phyloP scores from a whole-genome alignment of 1,140 invertebrate genomes.

The Drosophila grimshawi region DNA sequence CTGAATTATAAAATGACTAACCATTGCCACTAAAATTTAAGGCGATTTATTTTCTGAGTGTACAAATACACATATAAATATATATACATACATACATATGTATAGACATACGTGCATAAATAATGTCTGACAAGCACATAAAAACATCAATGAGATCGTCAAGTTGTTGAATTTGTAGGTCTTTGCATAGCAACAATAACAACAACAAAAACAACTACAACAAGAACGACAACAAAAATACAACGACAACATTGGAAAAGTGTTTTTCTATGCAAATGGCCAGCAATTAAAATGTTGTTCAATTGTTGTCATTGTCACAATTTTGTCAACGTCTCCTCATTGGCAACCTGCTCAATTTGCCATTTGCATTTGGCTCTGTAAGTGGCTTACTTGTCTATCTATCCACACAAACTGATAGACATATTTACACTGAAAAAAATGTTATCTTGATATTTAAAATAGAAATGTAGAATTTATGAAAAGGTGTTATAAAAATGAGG shows the following conservation, averaged over 20 bases:
- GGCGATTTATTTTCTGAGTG: too few relatives aligned
- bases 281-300: conserved; percentile 78
- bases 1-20: too few relatives aligned
- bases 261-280: conserved; percentile 65
- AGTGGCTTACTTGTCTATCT: conserved; percentile 8
- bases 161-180: conserved; percentile 49
- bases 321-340: conserved; percentile 48
- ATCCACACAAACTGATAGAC: not conserved
- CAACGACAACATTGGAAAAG: conserved; percentile 6
- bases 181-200: conserved; percentile 12
- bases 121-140: conserved; percentile 62
- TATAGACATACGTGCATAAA: conserved; percentile 51
- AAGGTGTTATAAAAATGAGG: too few relatives aligned
- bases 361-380: conserved; percentile 10
- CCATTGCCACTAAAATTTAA: too few relatives aligned
- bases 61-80: too few relatives aligned
- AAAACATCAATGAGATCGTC: conserved; percentile 67
- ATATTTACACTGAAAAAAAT: too few relatives aligned
- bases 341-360: conserved; percentile 52
- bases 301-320: conserved; percentile 62
- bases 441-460: not conserved
- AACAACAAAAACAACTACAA: conserved; percentile 10
- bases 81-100: not conserved
- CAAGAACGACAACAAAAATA: conserved; percentile 21
- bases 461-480: too few relatives aligned